Evolutionary conservation across 2,888 invertebrate species (phyloP), one percentile per base, ranked within the genome.

Genomic region (Ferrisia virgata): DNA sequence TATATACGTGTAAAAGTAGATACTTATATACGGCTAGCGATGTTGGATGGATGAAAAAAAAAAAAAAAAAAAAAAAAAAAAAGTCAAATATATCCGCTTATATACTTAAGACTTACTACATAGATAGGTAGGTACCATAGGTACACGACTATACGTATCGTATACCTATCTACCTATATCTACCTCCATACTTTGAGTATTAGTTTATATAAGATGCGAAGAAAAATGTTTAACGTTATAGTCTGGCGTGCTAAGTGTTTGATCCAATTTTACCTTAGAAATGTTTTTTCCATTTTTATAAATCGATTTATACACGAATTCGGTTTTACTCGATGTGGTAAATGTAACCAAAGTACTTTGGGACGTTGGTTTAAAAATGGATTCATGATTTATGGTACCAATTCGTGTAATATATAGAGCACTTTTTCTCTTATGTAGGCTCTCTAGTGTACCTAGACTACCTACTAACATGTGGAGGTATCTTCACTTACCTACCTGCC

Each of bases 241-340:
- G 58, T 28, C 58, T 64, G 58, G 11, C 58, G 58, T 64, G 58
- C 58, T 64, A 64, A 64, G 58, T 64, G 58, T 64, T 64, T 64
- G 58, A 64, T 64, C 58, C 58, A 64, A 64, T 64, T 64, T 64
- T 64, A 64, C 58, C 58, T 64, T 28, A 28, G 58, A 64, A 64
- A 64, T 28, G 11, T n/a, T 53, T 47, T 64, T 64, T 25, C 58
- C 58, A 64, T 64, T 64, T 64, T 64, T 64, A 64, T 8, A 64
- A 64, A 64, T 64, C 58, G 58, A 64, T 64, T 64, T 64, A 64
- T 64, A 28, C 58, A 25, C 58, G 58, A 64, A 28, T 64, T 64
- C 11, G 58, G 58, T 22, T 64, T 25, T 64, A 25, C 28, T 25
- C 58, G 22, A 22, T 22, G 13, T 64, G 58, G 58, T 64, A 64